Evolutionary conservation across 2,113 vertebrate species (phyloP).

Genomic region (Bolborhynchus lineola): DNA sequence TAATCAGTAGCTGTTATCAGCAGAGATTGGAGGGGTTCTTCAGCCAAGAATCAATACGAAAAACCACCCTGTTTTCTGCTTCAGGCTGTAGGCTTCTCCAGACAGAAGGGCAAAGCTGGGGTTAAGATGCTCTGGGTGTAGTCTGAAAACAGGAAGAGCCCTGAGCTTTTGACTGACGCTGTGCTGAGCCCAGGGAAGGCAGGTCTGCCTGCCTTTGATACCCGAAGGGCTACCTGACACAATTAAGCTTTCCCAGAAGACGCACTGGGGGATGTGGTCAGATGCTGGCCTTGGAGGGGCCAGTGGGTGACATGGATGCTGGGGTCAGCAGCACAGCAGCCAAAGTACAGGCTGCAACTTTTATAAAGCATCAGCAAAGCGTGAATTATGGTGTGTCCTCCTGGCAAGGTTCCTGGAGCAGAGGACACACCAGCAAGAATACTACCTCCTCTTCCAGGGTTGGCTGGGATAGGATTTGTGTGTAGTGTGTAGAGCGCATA

Average conservation of each 20-base stretch:
- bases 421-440: conserved; percentile 42
- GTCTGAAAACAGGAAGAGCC: background rate
- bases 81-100: background rate
- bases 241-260: background rate
- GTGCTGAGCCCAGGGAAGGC: background rate
- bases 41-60: background rate
- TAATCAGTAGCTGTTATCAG: background rate
- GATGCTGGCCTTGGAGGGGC: background rate
- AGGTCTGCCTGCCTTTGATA: background rate
- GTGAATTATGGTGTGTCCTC: conserved; percentile 50
- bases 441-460: conserved; percentile 26
- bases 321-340: conserved; percentile 40
- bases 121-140: background rate
- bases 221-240: background rate
- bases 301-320: background rate
- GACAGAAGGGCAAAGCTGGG: background rate
- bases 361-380: conserved; percentile 58
- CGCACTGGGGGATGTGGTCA: accelerated
- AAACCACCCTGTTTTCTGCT: background rate
- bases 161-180: background rate
- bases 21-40: background rate
- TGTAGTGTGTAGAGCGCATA: conserved; percentile 37
- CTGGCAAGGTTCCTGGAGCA: conserved; percentile 52
- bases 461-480: conserved; percentile 54
- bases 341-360: conserved; percentile 43